Percentiles rank a stretch among this genome's conserved stretches.
These are phyloP conservation scores for Eupithecia vulgata DNA, from an alignment of 2,888 invertebrate species.

Conservation along the genomic window DNA sequence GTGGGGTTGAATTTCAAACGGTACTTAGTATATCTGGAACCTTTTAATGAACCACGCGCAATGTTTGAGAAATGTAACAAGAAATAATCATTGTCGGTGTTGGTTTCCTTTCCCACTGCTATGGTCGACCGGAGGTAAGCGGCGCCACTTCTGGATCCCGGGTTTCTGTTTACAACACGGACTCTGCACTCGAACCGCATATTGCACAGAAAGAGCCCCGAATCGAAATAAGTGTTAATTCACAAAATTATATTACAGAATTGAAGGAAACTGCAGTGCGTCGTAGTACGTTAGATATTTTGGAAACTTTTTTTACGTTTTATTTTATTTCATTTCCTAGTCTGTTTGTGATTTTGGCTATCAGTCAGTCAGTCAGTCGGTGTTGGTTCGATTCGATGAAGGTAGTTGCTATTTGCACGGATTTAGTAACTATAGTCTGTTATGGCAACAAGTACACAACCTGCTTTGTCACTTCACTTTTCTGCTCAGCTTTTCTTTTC, in stretches of 20 bases:
- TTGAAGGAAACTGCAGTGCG: not conserved
- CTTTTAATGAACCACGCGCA: slow-evolving; percentile 19
- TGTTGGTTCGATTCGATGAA: too few species aligned
- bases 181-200: slow-evolving; percentile 34
- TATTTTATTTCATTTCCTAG: too few species aligned
- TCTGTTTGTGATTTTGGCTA: too few species aligned
- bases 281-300: not conserved
- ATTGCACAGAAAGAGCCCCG: not conserved
- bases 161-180: slow-evolving; percentile 28
- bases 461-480: too few species aligned
- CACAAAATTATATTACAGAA: not conserved
- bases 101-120: slow-evolving; percentile 32
- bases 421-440: too few species aligned
- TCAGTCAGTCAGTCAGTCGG: too few species aligned
- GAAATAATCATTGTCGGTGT: slow-evolving; percentile 31
- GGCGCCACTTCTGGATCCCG: slow-evolving; percentile 14
- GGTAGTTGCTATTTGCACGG: not conserved
- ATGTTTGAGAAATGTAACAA: slow-evolving; percentile 28
- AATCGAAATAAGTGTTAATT: not conserved
- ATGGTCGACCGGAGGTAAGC: slow-evolving; percentile 28
- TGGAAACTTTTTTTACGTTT: too few species aligned
- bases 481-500: too few species aligned
- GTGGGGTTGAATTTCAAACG: slow-evolving; percentile 25
- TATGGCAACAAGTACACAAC: too few species aligned
- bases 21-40: slow-evolving; percentile 31